Conservation (phyloP, 2,888 invertebrate genomes). For the Ferrisia virgata region DNA sequence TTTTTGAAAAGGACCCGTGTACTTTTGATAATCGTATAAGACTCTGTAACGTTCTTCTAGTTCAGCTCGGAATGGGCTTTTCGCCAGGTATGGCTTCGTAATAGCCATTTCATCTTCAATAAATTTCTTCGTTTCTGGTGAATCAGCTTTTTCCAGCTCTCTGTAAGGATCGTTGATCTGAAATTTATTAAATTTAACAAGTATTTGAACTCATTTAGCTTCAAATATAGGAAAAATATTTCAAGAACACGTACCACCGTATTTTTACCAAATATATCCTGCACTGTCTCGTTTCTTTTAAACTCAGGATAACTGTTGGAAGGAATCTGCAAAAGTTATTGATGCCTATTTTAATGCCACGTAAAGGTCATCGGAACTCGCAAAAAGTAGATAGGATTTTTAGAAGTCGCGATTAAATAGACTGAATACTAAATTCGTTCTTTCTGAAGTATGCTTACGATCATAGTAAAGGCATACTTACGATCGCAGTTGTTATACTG, state of each 20-base stretch:
- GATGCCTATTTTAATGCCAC: no score
- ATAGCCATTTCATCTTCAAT: background rate
- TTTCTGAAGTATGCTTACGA: no score
- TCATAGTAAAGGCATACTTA: no score
- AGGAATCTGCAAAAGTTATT: background rate
- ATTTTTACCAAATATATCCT: constrained; percentile 79
- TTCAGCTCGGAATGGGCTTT: background rate
- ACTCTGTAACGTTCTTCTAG: background rate
- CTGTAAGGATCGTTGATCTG: background rate
- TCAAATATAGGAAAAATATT: background rate
- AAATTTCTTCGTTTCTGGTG: background rate
- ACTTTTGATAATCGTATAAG: background rate
- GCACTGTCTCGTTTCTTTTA: constrained; percentile 70
- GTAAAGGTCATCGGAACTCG: no score
- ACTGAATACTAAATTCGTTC: no score
- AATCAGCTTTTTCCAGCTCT: constrained; percentile 62
- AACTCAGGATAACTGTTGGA: constrained; percentile 59
- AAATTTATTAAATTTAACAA: background rate
- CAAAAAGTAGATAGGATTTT: no score
- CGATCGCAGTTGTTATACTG: no score
- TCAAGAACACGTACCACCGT: background rate
- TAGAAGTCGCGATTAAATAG: no score
- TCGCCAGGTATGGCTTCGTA: background rate
- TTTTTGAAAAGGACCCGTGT: background rate
- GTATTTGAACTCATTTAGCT: background rate